Conservation (phyloP, 2,797 vertebrate genomes). For the Otolemur crassicaudatus region DNA sequence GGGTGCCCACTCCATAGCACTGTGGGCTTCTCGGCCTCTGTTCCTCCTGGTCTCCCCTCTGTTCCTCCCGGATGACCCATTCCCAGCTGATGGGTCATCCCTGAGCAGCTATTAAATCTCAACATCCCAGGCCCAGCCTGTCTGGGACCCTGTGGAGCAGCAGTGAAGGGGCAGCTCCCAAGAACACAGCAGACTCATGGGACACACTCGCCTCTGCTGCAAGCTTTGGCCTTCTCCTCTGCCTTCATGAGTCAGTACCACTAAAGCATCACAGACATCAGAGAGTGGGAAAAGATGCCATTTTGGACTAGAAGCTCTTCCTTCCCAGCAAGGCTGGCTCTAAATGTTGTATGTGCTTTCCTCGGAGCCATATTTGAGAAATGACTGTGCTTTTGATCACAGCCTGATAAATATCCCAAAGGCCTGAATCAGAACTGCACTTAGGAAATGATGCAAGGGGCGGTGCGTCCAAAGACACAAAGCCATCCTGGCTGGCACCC, state of each 20-base stretch:
- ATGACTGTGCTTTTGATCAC: conserved; percentile 18
- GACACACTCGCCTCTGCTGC: rapidly evolving
- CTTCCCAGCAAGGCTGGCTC: background rate
- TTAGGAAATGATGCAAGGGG: background rate
- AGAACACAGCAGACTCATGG: background rate
- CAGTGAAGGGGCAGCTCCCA: background rate
- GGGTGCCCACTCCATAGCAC: background rate
- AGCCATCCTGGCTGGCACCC: background rate
- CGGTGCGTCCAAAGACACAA: background rate
- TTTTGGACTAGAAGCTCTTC: background rate
- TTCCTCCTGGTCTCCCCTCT: too few species aligned
- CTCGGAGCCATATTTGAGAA: background rate
- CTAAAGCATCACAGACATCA: too few species aligned
- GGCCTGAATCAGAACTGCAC: conserved; percentile 33
- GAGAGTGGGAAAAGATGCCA: background rate
- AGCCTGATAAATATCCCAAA: background rate
- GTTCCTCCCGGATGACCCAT: background rate
- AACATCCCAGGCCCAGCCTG: background rate
- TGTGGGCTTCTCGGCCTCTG: background rate
- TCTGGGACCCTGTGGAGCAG: background rate
- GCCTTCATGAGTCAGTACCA: background rate
- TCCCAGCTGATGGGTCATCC: background rate
- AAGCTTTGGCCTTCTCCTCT: background rate
- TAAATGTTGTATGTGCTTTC: background rate
- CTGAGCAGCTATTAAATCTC: background rate